These are phyloP conservation scores for Dilophus febrilis DNA, from an alignment of 2,888 invertebrate species.

Conservation along the genomic window DNA sequence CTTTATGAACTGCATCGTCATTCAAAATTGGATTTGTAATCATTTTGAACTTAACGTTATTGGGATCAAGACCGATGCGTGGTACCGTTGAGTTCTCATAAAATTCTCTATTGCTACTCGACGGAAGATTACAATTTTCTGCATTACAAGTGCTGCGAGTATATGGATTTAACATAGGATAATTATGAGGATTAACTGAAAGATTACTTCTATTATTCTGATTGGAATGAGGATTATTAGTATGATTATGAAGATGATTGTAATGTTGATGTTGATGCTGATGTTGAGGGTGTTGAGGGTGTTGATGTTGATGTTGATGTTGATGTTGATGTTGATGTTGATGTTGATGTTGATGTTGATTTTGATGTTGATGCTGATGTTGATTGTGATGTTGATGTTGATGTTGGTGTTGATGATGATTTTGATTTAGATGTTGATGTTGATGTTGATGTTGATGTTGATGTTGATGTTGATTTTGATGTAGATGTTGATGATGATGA, in stretches of 20 bases:
- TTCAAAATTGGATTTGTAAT: no score
- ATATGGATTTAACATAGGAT: no score
- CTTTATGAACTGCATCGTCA: background rate
- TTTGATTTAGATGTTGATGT: background rate
- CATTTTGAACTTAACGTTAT: no score
- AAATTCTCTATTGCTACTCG: no score
- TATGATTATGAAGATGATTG: slow-evolving; percentile 3
- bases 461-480: no score
- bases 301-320: background rate
- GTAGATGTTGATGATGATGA: no score
- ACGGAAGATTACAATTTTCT: no score
- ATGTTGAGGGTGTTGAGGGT: background rate
- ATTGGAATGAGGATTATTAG: no score
- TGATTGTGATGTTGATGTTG: background rate
- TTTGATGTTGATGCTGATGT: background rate
- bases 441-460: background rate
- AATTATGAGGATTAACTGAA: background rate
- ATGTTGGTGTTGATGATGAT: background rate
- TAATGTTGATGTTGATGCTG: background rate
- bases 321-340: slow-evolving; percentile 33
- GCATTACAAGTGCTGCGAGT: no score
- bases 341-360: slow-evolving; percentile 22
- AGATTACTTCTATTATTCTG: no score
- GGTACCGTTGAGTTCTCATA: no score
- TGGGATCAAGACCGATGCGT: no score